Base-by-base conservation (phyloP, 1,140 invertebrate genomes). In the Coelopa frigida region DNA sequence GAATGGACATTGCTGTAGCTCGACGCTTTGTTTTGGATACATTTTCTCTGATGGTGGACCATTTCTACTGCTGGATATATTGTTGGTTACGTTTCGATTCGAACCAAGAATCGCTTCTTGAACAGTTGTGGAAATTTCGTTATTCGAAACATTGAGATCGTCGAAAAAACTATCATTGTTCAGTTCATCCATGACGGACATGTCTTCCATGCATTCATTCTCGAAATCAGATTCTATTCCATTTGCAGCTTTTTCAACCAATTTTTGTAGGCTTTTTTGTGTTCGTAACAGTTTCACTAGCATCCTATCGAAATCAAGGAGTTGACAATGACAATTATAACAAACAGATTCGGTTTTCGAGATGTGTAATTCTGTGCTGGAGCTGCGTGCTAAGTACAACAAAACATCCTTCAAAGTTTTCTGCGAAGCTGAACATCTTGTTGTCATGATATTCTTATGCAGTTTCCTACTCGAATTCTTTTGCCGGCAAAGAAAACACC, bases 401-500 rank as follows among this genome's bases (percentile, higher is more conserved):
- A 52, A 38, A 3, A 49, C 47, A 12, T 29, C 40, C 31, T 17
- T 43, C 4, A 52, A 17, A 11, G 24, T 33, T 35, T 52, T 52
- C n/a, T 44, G 46, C 3, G 51, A 52, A 5, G 44, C 7, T 6
- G 46, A 42, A n/a, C 41, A 52, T 18, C 14, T 14, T 5, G 33
- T 41, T 8, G 12, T 36, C n/a, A 48, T 38, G 18, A 52, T 22
- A 8, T 17, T 22, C 27, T 44, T 47, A 11, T 44, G 27, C 4
- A 20, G 7, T 7, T 17, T 39, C 10, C 26, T 8, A 3, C 15
- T n/a, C 11, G 27, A 11, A 10, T 35, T 26, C 41, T 51, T 47
- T 20, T 47, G 35, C 6, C 49, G 35, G 39, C 49, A 51, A 14
- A 51, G 21, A 18, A 51, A 51, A 23, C 49, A 51, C n/a, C 31